Evolutionary conservation across 2,797 vertebrate genomes (phyloP).

Genomic region (Selene dorsalis): DNA sequence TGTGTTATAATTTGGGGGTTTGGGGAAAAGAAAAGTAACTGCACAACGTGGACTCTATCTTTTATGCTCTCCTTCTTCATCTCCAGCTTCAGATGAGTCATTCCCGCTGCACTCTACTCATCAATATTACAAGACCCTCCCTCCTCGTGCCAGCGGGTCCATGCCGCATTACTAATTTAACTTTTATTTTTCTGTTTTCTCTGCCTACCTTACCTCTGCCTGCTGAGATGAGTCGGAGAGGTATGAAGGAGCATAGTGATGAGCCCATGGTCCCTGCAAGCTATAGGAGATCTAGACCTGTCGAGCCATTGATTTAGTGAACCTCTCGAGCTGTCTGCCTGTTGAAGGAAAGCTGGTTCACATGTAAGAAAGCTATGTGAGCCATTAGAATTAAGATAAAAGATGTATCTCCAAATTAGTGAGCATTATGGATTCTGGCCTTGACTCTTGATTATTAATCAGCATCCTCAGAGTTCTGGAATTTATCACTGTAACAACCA

Average conservation of each 20-base stretch:
- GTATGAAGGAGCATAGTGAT: conserved; percentile 21
- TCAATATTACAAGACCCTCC: conserved; percentile 82
- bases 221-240: conserved; percentile 27
- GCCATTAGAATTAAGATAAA: background rate
- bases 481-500: conserved; percentile 11
- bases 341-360: background rate
- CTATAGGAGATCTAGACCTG: conserved; percentile 6
- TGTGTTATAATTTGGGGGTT: conserved; percentile 7
- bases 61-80: conserved; percentile 46
- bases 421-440: background rate
- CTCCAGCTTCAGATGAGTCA: conserved; percentile 73
- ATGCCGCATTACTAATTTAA: conserved; percentile 83
- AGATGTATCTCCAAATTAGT: background rate
- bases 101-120: conserved; percentile 74
- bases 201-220: conserved; percentile 48
- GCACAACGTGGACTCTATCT: conserved; percentile 25
- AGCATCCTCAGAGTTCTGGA: background rate
- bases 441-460: conserved; percentile 2
- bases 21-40: background rate
- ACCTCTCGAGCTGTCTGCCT: background rate
- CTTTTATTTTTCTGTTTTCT: conserved; percentile 79
- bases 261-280: conserved; percentile 18
- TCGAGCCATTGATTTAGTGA: background rate
- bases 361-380: background rate
- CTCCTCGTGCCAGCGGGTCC: conserved; percentile 65